Conservation (phyloP, 2,888 invertebrate genomes). For the Seira sanloemensis region DNA sequence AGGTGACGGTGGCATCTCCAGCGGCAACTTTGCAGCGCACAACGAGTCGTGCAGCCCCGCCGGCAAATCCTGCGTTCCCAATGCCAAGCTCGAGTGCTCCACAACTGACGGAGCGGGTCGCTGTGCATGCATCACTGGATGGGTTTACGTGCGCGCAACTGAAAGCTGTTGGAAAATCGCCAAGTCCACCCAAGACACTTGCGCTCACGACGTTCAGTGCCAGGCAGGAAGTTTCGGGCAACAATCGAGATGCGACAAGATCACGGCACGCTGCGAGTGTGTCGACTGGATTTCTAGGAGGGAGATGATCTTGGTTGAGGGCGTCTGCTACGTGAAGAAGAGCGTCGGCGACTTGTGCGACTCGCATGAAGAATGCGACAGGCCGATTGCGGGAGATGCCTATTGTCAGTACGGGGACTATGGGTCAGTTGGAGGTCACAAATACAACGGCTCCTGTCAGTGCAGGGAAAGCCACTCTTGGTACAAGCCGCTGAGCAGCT, state of each 20-base stretch:
- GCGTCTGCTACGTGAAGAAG: slow-evolving; percentile 33
- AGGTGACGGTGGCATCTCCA: background rate
- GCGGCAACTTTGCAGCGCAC: slow-evolving; percentile 41
- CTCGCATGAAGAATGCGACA: slow-evolving; percentile 37
- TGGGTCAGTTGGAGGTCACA: background rate
- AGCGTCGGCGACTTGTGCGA: slow-evolving; percentile 38
- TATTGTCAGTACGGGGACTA: slow-evolving; percentile 28
- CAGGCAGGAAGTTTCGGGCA: slow-evolving; percentile 41
- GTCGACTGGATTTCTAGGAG: background rate
- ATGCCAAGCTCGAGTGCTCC: slow-evolving; percentile 12
- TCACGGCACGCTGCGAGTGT: slow-evolving; percentile 46
- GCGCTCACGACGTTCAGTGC: slow-evolving; percentile 55
- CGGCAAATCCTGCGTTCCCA: slow-evolving; percentile 20
- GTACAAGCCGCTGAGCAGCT: slow-evolving; percentile 3
- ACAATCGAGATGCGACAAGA: slow-evolving; percentile 38
- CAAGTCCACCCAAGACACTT: background rate
- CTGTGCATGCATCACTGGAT: slow-evolving; percentile 32
- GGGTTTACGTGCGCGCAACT: slow-evolving; percentile 32
- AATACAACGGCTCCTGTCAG: slow-evolving; percentile 35
- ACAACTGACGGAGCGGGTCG: slow-evolving; percentile 10
- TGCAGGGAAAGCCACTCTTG: slow-evolving; percentile 38
- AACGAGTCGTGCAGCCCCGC: slow-evolving; percentile 52
- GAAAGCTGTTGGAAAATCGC: slow-evolving; percentile 49
- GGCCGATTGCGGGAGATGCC: slow-evolving; percentile 29
- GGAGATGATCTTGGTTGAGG: background rate